phyloP scores from a whole-genome alignment of 92 coral and sea anemone genomes.

The Palythoa grandiflora region DNA sequence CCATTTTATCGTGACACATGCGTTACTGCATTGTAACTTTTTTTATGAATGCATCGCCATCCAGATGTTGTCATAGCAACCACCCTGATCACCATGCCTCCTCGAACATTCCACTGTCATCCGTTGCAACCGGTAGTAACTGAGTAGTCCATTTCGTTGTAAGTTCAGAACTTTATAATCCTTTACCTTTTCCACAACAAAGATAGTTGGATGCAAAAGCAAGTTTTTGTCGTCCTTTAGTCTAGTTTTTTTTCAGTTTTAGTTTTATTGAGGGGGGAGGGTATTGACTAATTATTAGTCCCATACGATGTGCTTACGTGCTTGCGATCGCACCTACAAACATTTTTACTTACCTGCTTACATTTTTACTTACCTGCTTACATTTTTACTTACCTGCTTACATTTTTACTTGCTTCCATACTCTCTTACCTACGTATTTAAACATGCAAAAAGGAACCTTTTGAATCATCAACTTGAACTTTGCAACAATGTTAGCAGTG shows the following conservation, averaged over 20 bases:
- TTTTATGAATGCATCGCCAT: not conserved
- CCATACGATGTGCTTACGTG: not conserved
- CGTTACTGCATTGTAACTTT: not conserved
- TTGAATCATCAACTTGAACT: not conserved
- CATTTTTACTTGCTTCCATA: constrained; percentile 5
- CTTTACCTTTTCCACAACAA: not conserved
- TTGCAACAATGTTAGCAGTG: no score
- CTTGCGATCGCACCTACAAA: not conserved
- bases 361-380: not conserved
- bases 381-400: constrained; percentile 4
- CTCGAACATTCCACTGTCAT: constrained; percentile 16
- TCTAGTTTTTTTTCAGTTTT: not conserved
- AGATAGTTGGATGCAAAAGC: not conserved
- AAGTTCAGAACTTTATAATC: not conserved
- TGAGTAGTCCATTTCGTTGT: not conserved
- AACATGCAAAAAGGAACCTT: no score
- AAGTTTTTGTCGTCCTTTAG: not conserved
- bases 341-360: not conserved
- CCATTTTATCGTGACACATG: not conserved
- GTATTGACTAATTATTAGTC: not conserved
- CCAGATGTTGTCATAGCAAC: constrained; percentile 5
- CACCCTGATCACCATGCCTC: constrained; percentile 45
- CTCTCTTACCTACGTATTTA: not conserved
- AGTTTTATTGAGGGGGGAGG: not conserved
- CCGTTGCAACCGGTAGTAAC: not conserved